Evolutionary conservation across 1,140 invertebrate species (phyloP).

Genomic region (Calliopsis andreniformis): DNA sequence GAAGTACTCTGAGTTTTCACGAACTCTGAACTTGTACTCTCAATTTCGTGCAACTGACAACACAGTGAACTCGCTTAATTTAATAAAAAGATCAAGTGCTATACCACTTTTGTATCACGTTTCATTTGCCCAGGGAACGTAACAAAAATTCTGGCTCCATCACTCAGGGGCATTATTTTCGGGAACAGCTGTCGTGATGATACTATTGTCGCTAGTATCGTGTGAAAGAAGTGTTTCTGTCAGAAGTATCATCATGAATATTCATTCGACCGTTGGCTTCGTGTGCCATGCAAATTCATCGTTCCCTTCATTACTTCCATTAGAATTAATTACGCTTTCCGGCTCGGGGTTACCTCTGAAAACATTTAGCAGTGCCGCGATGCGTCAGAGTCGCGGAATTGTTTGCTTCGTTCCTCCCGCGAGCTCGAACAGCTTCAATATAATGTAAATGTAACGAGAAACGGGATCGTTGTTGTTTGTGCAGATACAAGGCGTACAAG

Average conservation of each 20-base stretch:
- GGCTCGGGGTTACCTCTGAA: conserved; percentile 19
- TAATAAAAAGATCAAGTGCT: too few species aligned
- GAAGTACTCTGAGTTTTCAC: too few species aligned
- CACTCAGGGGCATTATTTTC: too few species aligned
- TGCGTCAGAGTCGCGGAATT: neutral
- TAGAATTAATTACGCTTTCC: conserved; percentile 68
- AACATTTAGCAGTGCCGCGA: conserved; percentile 8
- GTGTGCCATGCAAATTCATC: conserved; percentile 45
- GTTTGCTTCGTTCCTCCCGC: neutral
- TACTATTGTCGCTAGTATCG: conserved; percentile 25
- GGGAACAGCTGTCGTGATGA: neutral
- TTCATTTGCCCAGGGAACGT: neutral
- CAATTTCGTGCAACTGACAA: too few species aligned
- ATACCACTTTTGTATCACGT: too few species aligned
- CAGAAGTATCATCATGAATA: conserved; percentile 49
- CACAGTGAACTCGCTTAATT: too few species aligned
- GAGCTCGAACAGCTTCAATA: neutral
- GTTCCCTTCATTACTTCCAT: conserved; percentile 59
- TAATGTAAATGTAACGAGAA: neutral
- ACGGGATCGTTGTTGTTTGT: neutral
- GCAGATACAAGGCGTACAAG: conserved; percentile 90
- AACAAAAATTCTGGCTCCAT: too few species aligned
- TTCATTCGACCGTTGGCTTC: conserved; percentile 28
- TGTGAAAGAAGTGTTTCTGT: conserved; percentile 28
- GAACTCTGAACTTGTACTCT: too few species aligned